Base-by-base conservation (phyloP, 2,797 vertebrate species). In the Cynodonichthys magdalenae region DNA sequence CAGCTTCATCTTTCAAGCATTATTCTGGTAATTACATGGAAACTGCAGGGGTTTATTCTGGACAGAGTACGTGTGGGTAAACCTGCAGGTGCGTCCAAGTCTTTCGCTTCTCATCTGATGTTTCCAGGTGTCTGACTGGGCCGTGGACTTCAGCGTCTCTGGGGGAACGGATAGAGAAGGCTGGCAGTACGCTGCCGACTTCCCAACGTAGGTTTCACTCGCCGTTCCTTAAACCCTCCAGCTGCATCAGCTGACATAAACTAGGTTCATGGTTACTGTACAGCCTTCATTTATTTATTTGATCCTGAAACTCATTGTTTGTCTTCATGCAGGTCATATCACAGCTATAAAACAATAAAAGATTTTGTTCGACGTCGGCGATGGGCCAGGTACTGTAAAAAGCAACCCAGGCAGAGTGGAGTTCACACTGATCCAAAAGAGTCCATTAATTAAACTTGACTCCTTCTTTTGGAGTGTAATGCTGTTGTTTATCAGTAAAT, bases 131-230 rank as follows among this genome's bases (percentile, higher is more conserved):
- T 96, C 96, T 0, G 97, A 99, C 0, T 99, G 98, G 98, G 89
- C 82, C 0, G 69, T 96, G 0, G 98, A 99, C 90, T 98, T 97
- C 83, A 89, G 90, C 14, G 67, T 94, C 4, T 80, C 92, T 0
- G 95, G 95, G 0, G 96, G 97, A 68, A 94, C 97, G 0, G 97
- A 99, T 82, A 91, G 90, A 63, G 97, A 99, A 47, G 98, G 98
- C 57, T 99, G 98, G 98, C 98, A 99, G 70, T 99, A 96, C 0
- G 98, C 98, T 47, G 95, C 95, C 1, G 98, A 99, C 87, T 99
- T 99, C 71, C 97, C 97, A 52, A 93, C 93, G 98, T 98, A 90
- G 85, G 96, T 73, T 74, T 78, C 14, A 53, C 31, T 27, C 20
- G 1, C 18, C 0, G 1, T 49, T 59, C 27, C 10, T 50, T 28